A percentile compares a stretch with the other conserved stretches of the same genome.
phyloP scores from a whole-genome alignment of 1,140 invertebrate species.

The Scaptomyza montana region DNA sequence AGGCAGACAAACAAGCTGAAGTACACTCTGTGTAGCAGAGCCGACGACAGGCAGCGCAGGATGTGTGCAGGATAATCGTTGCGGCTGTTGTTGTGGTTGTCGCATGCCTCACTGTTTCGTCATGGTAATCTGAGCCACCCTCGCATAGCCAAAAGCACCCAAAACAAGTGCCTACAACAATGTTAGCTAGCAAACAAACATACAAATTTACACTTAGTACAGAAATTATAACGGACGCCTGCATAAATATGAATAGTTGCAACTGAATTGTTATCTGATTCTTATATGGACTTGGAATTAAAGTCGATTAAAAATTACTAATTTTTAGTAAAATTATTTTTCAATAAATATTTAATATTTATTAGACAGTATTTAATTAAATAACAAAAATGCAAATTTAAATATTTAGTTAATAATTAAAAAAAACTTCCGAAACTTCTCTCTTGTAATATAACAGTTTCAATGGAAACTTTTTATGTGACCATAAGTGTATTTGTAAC shows the following conservation, averaged over 20 bases:
- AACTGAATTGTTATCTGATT: too few species aligned
- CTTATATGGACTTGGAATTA: too few species aligned
- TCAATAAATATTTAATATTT: too few species aligned
- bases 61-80: constrained; percentile 60
- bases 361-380: too few species aligned
- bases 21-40: constrained; percentile 3
- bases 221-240: neutral
- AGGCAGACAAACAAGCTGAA: constrained; percentile 10
- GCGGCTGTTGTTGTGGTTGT: constrained; percentile 67
- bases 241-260: neutral
- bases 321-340: too few species aligned
- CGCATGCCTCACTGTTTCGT: constrained; percentile 43
- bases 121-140: constrained; percentile 58
- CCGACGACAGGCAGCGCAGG: constrained; percentile 36
- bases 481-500: constrained; percentile 10
- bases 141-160: neutral
- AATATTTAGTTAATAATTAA: too few species aligned
- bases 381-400: too few species aligned
- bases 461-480: constrained; percentile 6
- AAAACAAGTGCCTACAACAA: neutral
- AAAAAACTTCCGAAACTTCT: too few species aligned
- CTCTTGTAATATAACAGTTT: too few species aligned
- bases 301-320: too few species aligned
- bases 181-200: neutral
- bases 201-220: neutral